phyloP scores from a whole-genome alignment of 2,797 vertebrate genomes.

The Nothura maculosa region DNA sequence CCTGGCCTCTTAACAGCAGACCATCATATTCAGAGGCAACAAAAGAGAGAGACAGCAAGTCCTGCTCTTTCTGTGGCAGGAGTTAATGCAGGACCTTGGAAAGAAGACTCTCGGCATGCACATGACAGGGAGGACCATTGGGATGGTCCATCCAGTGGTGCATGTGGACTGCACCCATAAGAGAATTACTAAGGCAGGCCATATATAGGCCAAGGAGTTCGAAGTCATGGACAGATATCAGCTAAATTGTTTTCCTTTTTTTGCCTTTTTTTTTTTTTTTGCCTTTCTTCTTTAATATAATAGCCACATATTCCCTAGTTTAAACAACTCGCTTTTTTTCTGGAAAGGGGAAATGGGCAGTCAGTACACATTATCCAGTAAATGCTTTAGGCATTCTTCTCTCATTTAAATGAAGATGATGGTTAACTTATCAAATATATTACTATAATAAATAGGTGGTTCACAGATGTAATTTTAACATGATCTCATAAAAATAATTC shows the following conservation, averaged over 20 bases:
- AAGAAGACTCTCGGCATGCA: background rate
- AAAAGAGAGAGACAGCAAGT: too few species aligned
- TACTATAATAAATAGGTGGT: background rate
- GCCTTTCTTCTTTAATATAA: background rate
- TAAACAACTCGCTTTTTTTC: background rate
- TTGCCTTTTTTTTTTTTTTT: background rate
- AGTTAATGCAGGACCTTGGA: too few species aligned
- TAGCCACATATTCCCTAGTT: fast-evolving
- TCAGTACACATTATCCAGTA: background rate
- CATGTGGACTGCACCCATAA: background rate
- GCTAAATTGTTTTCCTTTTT: background rate
- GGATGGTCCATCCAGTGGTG: fast-evolving
- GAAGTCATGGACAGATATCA: background rate
- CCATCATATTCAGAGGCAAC: too few species aligned
- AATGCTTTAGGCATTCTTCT: background rate
- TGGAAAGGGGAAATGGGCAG: background rate
- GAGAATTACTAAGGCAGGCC: fast-evolving
- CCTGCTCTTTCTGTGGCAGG: background rate
- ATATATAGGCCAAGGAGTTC: fast-evolving
- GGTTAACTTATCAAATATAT: background rate
- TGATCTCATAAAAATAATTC: background rate
- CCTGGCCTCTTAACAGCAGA: too few species aligned
- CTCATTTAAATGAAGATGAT: background rate
- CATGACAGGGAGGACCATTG: fast-evolving
- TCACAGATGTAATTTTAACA: background rate